Conservation (phyloP, 2,888 invertebrate species). For the Tachina lurida region DNA sequence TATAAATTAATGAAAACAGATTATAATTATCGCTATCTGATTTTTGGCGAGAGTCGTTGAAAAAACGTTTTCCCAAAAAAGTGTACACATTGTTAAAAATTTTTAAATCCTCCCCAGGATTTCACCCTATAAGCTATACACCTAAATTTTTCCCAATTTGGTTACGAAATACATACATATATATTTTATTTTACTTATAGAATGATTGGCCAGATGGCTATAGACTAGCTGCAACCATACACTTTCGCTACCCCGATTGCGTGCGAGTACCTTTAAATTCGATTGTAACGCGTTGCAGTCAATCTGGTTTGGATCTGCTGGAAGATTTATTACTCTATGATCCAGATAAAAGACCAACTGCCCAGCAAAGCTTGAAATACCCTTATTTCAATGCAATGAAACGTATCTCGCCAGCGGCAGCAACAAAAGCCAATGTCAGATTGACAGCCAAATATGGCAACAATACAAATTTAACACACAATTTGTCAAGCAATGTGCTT, state of each 20-base stretch:
- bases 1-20: too few species aligned
- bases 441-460: slow-evolving; percentile 77
- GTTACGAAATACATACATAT: neutral
- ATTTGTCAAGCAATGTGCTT: slow-evolving; percentile 79
- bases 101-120: neutral
- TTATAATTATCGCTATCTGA: too few species aligned
- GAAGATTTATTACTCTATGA: slow-evolving; percentile 95
- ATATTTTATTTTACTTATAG: slow-evolving; percentile 80
- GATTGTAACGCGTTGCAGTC: slow-evolving; percentile 92
- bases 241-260: slow-evolving; percentile 97
- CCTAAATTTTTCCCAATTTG: neutral
- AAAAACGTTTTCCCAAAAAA: too few species aligned
- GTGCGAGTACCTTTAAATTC: slow-evolving; percentile 90
- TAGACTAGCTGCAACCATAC: slow-evolving; percentile 95
- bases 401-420: slow-evolving; percentile 80
- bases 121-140: neutral
- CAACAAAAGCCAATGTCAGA: slow-evolving; percentile 78
- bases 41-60: too few species aligned
- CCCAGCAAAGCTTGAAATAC: slow-evolving; percentile 92
- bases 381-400: slow-evolving; percentile 82
- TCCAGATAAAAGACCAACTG: slow-evolving; percentile 95
- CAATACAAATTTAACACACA: slow-evolving; percentile 72
- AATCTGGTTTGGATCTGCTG: slow-evolving; percentile 92
- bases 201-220: slow-evolving; percentile 98
- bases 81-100: too few species aligned